A percentile compares a stretch with the other conserved stretches of the same genome.
These are phyloP conservation scores for Disparrhopalites patrizii DNA, from an alignment of 2,888 invertebrate species.

Conservation along the genomic window DNA sequence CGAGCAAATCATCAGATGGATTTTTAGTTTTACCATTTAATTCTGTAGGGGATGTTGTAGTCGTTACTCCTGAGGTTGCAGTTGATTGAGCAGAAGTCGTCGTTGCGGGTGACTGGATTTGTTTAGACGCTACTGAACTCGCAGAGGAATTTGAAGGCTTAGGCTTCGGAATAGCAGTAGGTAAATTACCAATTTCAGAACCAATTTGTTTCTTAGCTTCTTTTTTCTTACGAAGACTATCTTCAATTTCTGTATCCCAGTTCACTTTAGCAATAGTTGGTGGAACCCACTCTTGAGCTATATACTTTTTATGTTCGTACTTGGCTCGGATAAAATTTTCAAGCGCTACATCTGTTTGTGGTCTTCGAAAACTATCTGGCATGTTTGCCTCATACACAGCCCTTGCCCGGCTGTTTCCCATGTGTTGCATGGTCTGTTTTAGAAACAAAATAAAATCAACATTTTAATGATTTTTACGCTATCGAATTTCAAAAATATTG, in stretches of 20 bases:
- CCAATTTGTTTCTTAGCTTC: conserved; percentile 50
- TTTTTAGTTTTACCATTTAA: conserved; percentile 11
- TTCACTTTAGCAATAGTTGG: conserved; percentile 71
- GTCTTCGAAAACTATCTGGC: conserved; percentile 91
- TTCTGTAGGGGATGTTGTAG: background rate
- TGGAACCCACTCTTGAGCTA: conserved; percentile 95
- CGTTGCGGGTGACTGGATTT: conserved; percentile 6
- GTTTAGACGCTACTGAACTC: conserved; percentile 14
- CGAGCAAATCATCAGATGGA: conserved; percentile 34
- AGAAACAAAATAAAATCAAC: too few species aligned
- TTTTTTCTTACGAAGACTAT: conserved; percentile 78
- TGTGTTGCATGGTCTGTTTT: conserved; percentile 76
- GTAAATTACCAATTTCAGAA: conserved; percentile 52
- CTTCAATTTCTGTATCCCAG: conserved; percentile 84
- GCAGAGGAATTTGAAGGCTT: conserved; percentile 53
- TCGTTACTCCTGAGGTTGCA: conserved; percentile 51
- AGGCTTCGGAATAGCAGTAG: conserved; percentile 60
- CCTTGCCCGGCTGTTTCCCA: conserved; percentile 95
- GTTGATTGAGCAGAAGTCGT: conserved; percentile 47
- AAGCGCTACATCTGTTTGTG: conserved; percentile 87
- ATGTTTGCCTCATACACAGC: conserved; percentile 96
- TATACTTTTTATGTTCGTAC: conserved; percentile 98
- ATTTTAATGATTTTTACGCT: too few species aligned
- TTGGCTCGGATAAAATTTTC: conserved; percentile 96
- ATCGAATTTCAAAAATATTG: too few species aligned